Percentiles rank a stretch among this genome's conserved stretches.
Evolutionary conservation across 53 echinoderm and acorn worm genomes (phyloP).

Genomic region (Paracentrotus lividus): DNA sequence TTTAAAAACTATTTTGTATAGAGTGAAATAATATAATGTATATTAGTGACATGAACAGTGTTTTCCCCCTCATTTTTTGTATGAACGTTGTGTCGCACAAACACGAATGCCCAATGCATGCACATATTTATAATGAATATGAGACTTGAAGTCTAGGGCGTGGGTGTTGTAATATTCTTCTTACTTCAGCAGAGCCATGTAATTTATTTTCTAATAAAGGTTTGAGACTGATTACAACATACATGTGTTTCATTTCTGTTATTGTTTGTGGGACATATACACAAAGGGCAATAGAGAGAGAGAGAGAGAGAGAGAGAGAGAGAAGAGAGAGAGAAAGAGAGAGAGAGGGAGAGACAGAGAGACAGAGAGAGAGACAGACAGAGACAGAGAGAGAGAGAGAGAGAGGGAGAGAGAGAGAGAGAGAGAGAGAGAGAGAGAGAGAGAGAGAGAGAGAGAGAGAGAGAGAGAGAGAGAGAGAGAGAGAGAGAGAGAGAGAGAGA

Average conservation of each 20-base stretch:
- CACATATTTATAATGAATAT: neutral
- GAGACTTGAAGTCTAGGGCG: neutral
- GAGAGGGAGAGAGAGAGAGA: neutral
- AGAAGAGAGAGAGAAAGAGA: neutral
- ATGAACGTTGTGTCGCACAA: constrained; percentile 47
- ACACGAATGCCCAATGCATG: constrained; percentile 12
- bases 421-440: neutral
- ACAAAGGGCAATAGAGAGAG: neutral
- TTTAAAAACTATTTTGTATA: neutral
- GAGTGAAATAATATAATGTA: constrained; percentile 6
- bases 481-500: constrained; percentile 9
- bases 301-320: neutral
- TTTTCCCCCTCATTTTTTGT: neutral
- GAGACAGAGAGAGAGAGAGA: neutral
- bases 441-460: neutral
- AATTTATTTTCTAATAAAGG: constrained; percentile 65
- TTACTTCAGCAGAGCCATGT: constrained; percentile 7
- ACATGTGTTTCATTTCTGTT: neutral
- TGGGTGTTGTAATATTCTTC: neutral
- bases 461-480: neutral
- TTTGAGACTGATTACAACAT: constrained; percentile 50
- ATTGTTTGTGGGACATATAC: neutral
- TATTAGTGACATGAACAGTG: constrained; percentile 23
- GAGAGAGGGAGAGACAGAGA: neutral
- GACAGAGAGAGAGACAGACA: neutral